phyloP scores from a whole-genome alignment of 2,888 invertebrate genomes.

The Pollenia angustigena region DNA sequence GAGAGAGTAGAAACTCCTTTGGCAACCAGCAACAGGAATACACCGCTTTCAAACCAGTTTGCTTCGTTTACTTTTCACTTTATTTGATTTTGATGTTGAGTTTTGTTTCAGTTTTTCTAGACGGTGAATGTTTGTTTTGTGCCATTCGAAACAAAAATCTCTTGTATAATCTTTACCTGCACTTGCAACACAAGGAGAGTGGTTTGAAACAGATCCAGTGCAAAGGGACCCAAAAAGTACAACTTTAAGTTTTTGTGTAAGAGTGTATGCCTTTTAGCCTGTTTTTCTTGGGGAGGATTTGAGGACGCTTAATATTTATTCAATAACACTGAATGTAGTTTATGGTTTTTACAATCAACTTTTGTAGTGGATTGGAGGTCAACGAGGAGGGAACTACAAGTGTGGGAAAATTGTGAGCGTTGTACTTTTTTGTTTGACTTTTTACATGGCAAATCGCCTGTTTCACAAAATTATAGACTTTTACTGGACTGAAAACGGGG shows the following conservation, averaged over 20 bases:
- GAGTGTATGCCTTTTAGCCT: constrained; percentile 32
- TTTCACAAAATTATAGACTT: no score
- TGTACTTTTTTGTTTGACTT: no score
- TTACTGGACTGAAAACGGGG: no score
- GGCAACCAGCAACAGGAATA: constrained; percentile 61
- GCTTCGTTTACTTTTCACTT: constrained; percentile 67
- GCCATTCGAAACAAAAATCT: constrained; percentile 27
- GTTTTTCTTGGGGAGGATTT: constrained; percentile 57
- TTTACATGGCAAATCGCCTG: no score
- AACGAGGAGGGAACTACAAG: neutral
- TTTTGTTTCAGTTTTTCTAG: constrained; percentile 35
- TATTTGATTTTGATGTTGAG: constrained; percentile 26
- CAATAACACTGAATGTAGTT: constrained; percentile 1
- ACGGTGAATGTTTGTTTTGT: constrained; percentile 43
- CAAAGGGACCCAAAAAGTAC: constrained; percentile 32
- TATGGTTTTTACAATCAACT: neutral
- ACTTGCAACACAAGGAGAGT: constrained; percentile 16
- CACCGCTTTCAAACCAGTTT: constrained; percentile 65
- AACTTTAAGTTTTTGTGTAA: constrained; percentile 27
- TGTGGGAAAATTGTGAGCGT: neutral
- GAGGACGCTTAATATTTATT: constrained; percentile 63
- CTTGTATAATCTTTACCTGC: constrained; percentile 49
- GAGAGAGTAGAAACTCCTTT: constrained; percentile 59
- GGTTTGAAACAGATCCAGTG: constrained; percentile 13
- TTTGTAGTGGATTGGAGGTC: neutral